A percentile compares a stretch with the other conserved stretches of the same genome.
These are phyloP conservation scores for Psittacula cyanocephala DNA, from an alignment of 2,113 vertebrate species.

Conservation along the genomic window DNA sequence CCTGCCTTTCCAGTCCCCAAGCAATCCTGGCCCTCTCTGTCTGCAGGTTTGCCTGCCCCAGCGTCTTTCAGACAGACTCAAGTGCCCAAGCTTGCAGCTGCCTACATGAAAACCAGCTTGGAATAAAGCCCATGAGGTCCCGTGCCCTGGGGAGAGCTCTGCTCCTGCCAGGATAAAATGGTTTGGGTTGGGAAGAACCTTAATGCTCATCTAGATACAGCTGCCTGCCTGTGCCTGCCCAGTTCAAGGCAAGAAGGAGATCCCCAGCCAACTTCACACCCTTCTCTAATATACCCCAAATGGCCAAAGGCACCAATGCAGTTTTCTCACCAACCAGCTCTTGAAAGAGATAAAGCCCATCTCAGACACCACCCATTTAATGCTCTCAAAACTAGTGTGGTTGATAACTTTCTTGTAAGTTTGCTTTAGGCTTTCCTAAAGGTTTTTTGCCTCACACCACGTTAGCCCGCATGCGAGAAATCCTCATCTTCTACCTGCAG, in stretches of 20 bases:
- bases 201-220: neutral
- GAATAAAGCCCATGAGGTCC: neutral
- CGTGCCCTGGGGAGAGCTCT: fast-evolving
- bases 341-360: neutral
- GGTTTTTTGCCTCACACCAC: neutral
- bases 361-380: neutral
- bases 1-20: neutral
- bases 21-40: neutral
- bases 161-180: neutral
- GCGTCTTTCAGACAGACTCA: neutral
- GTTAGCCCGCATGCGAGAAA: neutral
- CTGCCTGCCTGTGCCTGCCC: neutral
- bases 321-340: neutral
- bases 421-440: neutral
- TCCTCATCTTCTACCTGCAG: neutral
- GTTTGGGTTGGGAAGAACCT: neutral
- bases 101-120: neutral
- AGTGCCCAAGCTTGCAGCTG: neutral
- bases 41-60: neutral
- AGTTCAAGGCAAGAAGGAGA: fast-evolving
- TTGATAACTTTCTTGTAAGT: neutral
- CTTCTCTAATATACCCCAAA: neutral
- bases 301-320: neutral
- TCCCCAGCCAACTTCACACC: neutral
- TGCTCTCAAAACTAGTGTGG: neutral